These are phyloP conservation scores for Aramus guarauna DNA, from an alignment of 2,113 vertebrate species.

Conservation along the genomic window DNA sequence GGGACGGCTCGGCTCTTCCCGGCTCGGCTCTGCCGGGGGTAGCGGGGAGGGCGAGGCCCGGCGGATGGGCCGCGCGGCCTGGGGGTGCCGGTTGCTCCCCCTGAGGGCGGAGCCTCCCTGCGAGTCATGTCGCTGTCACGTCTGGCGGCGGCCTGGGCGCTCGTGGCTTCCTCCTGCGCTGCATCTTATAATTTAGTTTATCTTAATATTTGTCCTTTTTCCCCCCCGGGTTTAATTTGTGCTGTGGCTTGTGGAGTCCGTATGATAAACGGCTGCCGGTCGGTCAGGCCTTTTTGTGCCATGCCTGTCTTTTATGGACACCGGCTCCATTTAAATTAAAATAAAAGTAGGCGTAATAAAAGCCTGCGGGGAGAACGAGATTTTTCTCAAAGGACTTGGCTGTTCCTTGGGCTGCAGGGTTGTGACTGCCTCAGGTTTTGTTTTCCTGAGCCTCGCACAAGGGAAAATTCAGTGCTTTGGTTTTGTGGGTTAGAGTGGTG, in stretches of 20 bases:
- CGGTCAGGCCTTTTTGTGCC: neutral
- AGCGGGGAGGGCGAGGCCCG: neutral
- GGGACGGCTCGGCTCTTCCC: no score
- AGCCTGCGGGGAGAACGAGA: accelerated
- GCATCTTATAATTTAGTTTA: no score
- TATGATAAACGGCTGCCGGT: accelerated
- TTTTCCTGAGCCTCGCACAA: accelerated
- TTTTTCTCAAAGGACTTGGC: neutral
- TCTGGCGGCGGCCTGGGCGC: neutral
- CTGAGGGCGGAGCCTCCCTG: no score
- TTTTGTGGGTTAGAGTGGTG: neutral
- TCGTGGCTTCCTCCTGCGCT: neutral
- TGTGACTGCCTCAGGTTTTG: neutral
- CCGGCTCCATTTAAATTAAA: accelerated
- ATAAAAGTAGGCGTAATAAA: no score
- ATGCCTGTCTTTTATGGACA: accelerated
- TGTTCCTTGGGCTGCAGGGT: neutral
- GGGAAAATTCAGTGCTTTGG: neutral
- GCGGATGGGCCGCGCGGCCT: neutral
- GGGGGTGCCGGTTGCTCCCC: neutral
- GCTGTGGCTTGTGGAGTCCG: neutral
- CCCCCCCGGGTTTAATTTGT: no score
- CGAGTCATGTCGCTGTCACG: neutral
- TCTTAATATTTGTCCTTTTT: no score
- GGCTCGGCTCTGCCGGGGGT: accelerated